Conservation (phyloP, 2,888 invertebrate species). For the Vanessa cardui region DNA sequence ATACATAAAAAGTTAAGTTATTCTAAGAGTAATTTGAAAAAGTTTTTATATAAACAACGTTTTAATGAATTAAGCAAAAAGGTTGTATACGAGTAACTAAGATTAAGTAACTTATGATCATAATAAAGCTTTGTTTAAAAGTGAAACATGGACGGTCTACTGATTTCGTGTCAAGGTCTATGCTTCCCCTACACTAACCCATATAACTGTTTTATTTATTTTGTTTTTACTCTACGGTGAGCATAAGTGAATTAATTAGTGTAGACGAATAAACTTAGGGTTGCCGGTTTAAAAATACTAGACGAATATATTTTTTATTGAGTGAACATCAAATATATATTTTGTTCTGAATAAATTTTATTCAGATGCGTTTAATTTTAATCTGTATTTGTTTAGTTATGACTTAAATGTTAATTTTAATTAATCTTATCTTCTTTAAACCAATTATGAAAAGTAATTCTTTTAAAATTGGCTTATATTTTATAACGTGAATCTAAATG, state of each 20-base stretch:
- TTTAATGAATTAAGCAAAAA: background rate
- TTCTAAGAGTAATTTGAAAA: background rate
- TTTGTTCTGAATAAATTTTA: background rate
- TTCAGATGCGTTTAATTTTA: too few relatives aligned
- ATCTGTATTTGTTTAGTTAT: too few relatives aligned
- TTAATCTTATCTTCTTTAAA: too few relatives aligned
- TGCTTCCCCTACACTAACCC: conserved; percentile 48
- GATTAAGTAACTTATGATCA: conserved; percentile 17
- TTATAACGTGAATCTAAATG: too few relatives aligned
- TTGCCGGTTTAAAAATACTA: conserved; percentile 7
- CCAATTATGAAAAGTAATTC: too few relatives aligned
- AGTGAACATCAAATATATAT: background rate
- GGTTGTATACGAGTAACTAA: background rate
- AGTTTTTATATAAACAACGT: background rate
- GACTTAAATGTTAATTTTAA: too few relatives aligned
- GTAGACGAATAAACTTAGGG: conserved; percentile 10
- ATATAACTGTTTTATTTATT: conserved; percentile 47
- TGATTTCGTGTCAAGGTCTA: conserved; percentile 67
- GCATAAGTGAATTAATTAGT: conserved; percentile 32
- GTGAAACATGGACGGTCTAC: conserved; percentile 61
- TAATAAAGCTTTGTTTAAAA: conserved; percentile 48
- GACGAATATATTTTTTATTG: background rate
- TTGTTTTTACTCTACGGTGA: conserved; percentile 24
- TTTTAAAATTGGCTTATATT: too few relatives aligned
- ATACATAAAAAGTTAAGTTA: too few relatives aligned